Evolutionary conservation across 2,888 invertebrate genomes (phyloP).

Genomic region (Xanthia icteritia): DNA sequence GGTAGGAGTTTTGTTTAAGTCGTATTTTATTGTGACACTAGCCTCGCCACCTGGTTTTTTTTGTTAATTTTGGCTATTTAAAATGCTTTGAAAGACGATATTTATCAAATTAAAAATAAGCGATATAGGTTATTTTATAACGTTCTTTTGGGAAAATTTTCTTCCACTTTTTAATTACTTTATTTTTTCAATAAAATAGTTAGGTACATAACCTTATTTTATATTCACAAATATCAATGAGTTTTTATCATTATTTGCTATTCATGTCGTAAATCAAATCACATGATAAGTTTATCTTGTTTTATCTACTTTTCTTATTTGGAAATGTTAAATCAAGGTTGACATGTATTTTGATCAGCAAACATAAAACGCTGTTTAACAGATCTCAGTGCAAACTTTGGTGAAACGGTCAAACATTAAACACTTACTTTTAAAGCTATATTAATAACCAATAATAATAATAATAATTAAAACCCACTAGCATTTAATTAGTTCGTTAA

Average conservation of each 20-base stretch:
- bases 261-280: constrained; percentile 15
- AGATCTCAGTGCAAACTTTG: constrained; percentile 8
- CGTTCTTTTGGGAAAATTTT: background rate
- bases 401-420: background rate
- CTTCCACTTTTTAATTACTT: background rate
- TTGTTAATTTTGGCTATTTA: constrained; percentile 60
- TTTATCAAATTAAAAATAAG: constrained; percentile 33
- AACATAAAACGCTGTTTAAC: background rate
- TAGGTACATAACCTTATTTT: background rate
- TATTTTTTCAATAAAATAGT: background rate
- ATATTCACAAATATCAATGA: background rate
- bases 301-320: constrained; percentile 9
- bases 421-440: constrained; percentile 4
- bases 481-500: background rate
- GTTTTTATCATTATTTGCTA: background rate
- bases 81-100: constrained; percentile 53
- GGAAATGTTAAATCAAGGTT: constrained; percentile 8
- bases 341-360: constrained; percentile 1
- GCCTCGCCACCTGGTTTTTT: constrained; percentile 60
- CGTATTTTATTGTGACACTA: constrained; percentile 76
- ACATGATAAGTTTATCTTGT: constrained; percentile 18
- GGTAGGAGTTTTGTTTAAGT: constrained; percentile 71
- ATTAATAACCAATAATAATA: too few relatives aligned
- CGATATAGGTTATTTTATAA: background rate
- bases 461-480: background rate